A percentile compares a stretch with the other conserved stretches of the same genome.
phyloP scores from a whole-genome alignment of 2,113 vertebrate genomes.

The Nerophis lumbriciformis region DNA sequence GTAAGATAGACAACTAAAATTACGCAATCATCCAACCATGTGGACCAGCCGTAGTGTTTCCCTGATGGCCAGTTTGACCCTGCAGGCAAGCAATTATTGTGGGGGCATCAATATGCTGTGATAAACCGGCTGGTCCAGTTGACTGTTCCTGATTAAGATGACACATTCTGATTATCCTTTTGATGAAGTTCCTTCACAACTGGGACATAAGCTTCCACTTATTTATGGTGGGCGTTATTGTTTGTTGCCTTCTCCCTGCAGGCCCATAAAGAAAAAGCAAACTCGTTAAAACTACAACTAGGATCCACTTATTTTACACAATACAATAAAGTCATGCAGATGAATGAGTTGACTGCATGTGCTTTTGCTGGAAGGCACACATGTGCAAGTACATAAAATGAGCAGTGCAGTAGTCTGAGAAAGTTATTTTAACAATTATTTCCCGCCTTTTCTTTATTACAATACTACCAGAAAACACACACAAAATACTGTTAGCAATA shows the following conservation, averaged over 20 bases:
- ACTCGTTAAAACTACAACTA: no score
- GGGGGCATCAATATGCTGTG: slow-evolving; percentile 5
- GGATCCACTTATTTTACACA: no score
- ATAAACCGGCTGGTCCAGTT: neutral
- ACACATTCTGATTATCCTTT: neutral
- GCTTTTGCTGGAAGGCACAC: no score
- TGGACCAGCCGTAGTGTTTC: neutral
- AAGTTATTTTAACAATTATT: no score
- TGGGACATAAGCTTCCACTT: neutral
- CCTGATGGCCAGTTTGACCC: neutral
- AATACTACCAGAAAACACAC: no score
- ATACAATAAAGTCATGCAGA: no score
- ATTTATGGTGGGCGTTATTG: neutral
- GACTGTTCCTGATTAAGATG: slow-evolving; percentile 1
- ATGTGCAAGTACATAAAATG: no score
- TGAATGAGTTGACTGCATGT: no score
- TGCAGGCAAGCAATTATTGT: neutral
- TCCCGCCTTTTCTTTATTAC: no score
- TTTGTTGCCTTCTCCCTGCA: neutral
- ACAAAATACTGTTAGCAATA: no score
- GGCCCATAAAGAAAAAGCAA: no score
- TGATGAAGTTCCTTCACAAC: neutral
- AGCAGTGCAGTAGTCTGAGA: no score
- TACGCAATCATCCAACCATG: slow-evolving; percentile 6
- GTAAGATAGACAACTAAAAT: neutral